Evolutionary conservation across 1,140 invertebrate species (phyloP), one percentile per base, ranked within the genome.

Genomic region (Doryteuthis pealeii): DNA sequence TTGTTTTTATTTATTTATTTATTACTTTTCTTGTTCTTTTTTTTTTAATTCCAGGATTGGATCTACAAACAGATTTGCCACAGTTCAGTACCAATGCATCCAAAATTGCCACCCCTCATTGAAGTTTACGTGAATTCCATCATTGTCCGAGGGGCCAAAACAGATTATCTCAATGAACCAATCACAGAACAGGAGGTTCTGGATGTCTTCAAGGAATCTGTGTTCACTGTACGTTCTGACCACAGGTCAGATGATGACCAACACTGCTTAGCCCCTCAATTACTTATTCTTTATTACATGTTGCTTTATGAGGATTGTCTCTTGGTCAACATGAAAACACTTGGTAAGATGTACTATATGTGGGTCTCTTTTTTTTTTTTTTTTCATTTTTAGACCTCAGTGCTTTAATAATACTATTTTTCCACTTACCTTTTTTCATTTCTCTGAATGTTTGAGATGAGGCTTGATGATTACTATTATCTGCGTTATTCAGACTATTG

Each of bases 41-140:
- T 28, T 62, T 6, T 62, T 18, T 58, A 40, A 33, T 77, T 79
- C 30, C 78, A 88, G 89, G 93, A 94, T 80, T 98, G 96, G 96
- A 97, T 98, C 71, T 97, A 96, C 80, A 85, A 93, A 77, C 97
- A 99, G 89, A 94, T 99, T 65, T 95, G 94, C 80, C 92, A 92
- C 66, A 94, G 94, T 72, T 91, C 92, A 0, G 91, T 93, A 31
- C 97, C 97, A 0, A 86, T 99, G 35, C 96, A 99, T 90, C 94
- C 96, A 0, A 94, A 98, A 22, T 89, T 98, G 77, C 96, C 96
- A 0, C 92, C 93, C n/a, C 87, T 99, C 10, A 93, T 99, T 0
- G 96, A 98, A 89, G 95, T 96, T 0, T 99, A 96, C 82, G 95
- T 98, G 0, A 96, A 95, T 86, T 97, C 96, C 2, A 94, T 98